phyloP scores from a whole-genome alignment of 2,797 vertebrate genomes.

The Tarsius wallacei region DNA sequence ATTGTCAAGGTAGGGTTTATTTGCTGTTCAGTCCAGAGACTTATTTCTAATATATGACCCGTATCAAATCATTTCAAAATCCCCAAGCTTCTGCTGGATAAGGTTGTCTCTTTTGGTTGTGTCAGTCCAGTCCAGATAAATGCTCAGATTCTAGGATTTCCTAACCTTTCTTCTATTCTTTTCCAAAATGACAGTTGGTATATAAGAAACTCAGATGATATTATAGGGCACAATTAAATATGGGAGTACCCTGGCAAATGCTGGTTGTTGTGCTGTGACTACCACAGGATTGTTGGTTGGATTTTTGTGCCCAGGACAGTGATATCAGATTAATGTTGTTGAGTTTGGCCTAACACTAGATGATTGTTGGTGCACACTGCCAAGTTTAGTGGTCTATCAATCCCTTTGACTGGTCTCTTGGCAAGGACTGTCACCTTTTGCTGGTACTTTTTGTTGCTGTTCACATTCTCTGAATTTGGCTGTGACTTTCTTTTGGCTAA shows the following conservation, averaged over 20 bases:
- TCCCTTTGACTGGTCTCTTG: neutral
- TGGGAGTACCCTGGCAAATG: neutral
- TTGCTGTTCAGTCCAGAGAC: neutral
- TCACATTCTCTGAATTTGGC: neutral
- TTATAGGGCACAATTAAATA: rapidly evolving
- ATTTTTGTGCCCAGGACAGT: neutral
- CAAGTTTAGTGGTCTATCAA: neutral
- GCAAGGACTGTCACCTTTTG: neutral
- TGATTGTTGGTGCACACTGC: neutral
- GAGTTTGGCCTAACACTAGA: neutral
- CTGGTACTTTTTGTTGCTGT: neutral
- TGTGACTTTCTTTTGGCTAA: neutral
- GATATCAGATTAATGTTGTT: neutral
- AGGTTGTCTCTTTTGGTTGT: neutral
- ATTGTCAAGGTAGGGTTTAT: neutral
- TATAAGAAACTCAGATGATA: neutral
- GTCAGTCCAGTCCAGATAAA: neutral
- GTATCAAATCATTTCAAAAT: neutral
- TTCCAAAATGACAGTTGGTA: neutral
- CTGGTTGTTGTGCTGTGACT: neutral
- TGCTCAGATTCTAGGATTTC: neutral
- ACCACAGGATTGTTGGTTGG: neutral
- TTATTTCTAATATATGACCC: neutral
- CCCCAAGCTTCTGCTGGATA: neutral
- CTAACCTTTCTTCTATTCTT: neutral